Evolutionary conservation across 2,797 vertebrate species (phyloP), one percentile per base, ranked within the genome.

Genomic region (Mus minutoides): DNA sequence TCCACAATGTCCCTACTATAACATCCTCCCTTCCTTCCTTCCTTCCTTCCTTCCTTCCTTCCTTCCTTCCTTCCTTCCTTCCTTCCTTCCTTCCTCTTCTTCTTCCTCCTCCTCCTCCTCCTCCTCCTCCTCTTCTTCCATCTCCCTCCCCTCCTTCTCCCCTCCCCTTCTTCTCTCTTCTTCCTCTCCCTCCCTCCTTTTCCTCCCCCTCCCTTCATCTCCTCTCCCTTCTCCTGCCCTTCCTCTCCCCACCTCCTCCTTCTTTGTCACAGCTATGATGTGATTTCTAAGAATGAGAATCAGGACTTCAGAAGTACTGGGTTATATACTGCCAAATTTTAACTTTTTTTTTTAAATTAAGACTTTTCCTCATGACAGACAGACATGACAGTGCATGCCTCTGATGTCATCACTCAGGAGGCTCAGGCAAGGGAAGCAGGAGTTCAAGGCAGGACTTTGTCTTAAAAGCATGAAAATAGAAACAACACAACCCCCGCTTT

Each of bases 71-170:
- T 14, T 19, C 13, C 29, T 34, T 19, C 13, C 29, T 34, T 2
- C 64, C n/a, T 9, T 64, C 26, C 12, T 12, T 14, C 1, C 24
- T 9, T 31, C 3, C 1, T 16, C 13, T 2, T 2, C 31, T 3
- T 6, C 31, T 9, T 14, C 1, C 6, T 9, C 24, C 71, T 60
- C 58, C 26, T 13, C 9, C 11, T 29, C 58, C 10, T 62, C 60
- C 26, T 26, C 8, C 9, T 29, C 60, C 10, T 21, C 9, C 17
- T 6, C 17, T 7, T 11, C 14, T 12, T 6, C 14, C 31, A 6
- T 7, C 17, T 2, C 9, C 34, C 2, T 4, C 10, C 1, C 10
- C 37, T 13, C 6, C 26, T 10, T 16, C 11, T 4, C 3, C 10
- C 62, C 11, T 13, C 62, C 26, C 11, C 26, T 24, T 11, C 26